Base-by-base conservation (phyloP, 1,140 invertebrate genomes). In the Leptopilina boulardi region DNA sequence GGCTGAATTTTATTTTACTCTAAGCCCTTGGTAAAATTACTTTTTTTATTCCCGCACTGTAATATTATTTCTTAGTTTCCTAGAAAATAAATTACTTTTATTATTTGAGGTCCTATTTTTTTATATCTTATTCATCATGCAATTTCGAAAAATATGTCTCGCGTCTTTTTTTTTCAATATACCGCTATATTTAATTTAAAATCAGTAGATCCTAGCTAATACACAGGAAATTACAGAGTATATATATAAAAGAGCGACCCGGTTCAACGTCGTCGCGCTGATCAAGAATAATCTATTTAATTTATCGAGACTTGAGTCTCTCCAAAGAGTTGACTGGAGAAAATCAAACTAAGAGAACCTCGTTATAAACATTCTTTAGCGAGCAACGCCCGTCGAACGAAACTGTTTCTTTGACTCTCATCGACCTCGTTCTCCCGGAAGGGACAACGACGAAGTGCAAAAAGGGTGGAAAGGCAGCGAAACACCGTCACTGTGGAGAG, bases 251-350 rank as follows among this genome's bases (percentile, higher is more conserved):
- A 71, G 76, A 71, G 76, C 76, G 30, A 23, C 59, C 9, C 30
- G 71, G 51, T 21, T 70, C 41, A 30, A 41, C 18, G 9, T 23
- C 18, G 9, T 23, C n/a, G 34, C 73, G 77, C 75, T 74, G 76
- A 79, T 78, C 78, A 73, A 81, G 74, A 77, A 79, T 82, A 79
- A 82, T 82, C 80, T 77, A 74, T 82, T 79, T 79, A 82, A 82
- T 79, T 82, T 77, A 79, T 82, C 80, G 59, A 19, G 56, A 34
- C 51, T 15, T 11, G 26, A n/a, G 19, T 26, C 18, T 41, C 23
- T n/a, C n/a, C n/a, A n/a, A n/a, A n/a, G 8, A 23, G 71, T 76
- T 73, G 76, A 54, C 73, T 73, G 74, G 23, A 30, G 47, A 34
- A 74, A 66, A 66, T 66, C 59, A 66, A 66, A 66, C 59, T 66